A percentile compares a stretch with the other conserved stretches of the same genome.
Evolutionary conservation across 1,140 invertebrate genomes (phyloP).

Genomic region (Drosophila oshimai): DNA sequence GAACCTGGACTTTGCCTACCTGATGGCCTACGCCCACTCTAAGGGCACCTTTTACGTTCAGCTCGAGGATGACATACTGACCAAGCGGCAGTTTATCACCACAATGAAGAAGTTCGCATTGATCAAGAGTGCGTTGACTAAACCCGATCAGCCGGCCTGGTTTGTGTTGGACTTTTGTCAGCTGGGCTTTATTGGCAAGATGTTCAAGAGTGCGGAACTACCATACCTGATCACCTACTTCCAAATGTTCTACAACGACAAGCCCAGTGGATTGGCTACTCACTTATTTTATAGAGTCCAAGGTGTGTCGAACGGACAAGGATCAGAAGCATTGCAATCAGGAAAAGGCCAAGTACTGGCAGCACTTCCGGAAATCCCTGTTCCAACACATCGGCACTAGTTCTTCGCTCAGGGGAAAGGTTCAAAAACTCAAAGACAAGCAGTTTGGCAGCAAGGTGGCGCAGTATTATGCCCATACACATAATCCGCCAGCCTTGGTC

Average conservation of each 20-base stretch:
- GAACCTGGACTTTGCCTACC: slow-evolving; percentile 96
- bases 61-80: slow-evolving; percentile 97
- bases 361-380: slow-evolving; percentile 95
- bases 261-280: slow-evolving; percentile 98
- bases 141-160: slow-evolving; percentile 88
- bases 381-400: slow-evolving; percentile 98
- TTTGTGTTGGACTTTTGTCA: slow-evolving; percentile 97
- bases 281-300: slow-evolving; percentile 94
- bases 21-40: slow-evolving; percentile 96
- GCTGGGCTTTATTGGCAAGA: slow-evolving; percentile 96
- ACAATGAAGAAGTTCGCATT: slow-evolving; percentile 95
- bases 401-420: slow-evolving; percentile 97
- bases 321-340: slow-evolving; percentile 94
- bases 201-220: slow-evolving; percentile 95
- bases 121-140: slow-evolving; percentile 87
- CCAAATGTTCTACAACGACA: slow-evolving; percentile 93
- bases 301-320: slow-evolving; percentile 94
- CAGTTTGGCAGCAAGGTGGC: slow-evolving; percentile 93
- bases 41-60: slow-evolving; percentile 92
- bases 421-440: slow-evolving; percentile 98
- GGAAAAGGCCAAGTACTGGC: slow-evolving; percentile 91
- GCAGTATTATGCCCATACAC: slow-evolving; percentile 91
- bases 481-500: slow-evolving; percentile 90
- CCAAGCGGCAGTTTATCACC: slow-evolving; percentile 92
- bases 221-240: slow-evolving; percentile 96